These are phyloP conservation scores for Pseudochirops cupreus DNA, from an alignment of 2,797 vertebrate genomes.

Conservation along the genomic window DNA sequence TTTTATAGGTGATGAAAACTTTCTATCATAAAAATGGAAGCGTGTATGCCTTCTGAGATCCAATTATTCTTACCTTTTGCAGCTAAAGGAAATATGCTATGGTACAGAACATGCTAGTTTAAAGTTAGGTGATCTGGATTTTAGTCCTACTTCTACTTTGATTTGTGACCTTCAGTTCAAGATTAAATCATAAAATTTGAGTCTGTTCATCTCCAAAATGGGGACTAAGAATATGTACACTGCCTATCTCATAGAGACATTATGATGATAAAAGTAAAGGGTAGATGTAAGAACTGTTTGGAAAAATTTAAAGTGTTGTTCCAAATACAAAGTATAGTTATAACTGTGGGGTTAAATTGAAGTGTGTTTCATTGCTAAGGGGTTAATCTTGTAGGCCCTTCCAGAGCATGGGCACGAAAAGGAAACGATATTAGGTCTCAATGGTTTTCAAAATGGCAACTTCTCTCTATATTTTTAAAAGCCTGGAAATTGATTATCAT, in stretches of 20 bases:
- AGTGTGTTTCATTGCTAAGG: slow-evolving; percentile 40
- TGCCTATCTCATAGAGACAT: slow-evolving; percentile 6
- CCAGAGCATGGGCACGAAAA: slow-evolving; percentile 26
- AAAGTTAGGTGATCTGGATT: background rate
- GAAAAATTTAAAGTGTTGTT: background rate
- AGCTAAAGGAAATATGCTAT: background rate
- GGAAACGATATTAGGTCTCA: background rate
- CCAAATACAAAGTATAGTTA: background rate
- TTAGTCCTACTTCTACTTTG: slow-evolving; percentile 28
- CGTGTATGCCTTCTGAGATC: background rate
- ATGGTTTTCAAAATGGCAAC: slow-evolving; percentile 37
- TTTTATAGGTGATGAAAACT: background rate
- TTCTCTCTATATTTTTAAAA: slow-evolving; percentile 48
- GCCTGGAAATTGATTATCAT: slow-evolving; percentile 5
- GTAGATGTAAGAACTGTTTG: slow-evolving; percentile 12
- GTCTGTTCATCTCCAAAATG: background rate
- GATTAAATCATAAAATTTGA: background rate
- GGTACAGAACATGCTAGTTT: background rate
- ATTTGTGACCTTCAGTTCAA: background rate
- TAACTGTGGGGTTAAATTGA: slow-evolving; percentile 11
- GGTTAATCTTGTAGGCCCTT: slow-evolving; percentile 20
- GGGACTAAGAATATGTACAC: background rate
- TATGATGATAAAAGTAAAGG: slow-evolving; percentile 37
- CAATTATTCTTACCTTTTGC: slow-evolving; percentile 27
- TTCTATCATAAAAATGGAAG: slow-evolving; percentile 27